Evolutionary conservation across 2,888 invertebrate species (phyloP), one percentile per base, ranked within the genome.

Genomic region (Cyrtodaria siliqua): DNA sequence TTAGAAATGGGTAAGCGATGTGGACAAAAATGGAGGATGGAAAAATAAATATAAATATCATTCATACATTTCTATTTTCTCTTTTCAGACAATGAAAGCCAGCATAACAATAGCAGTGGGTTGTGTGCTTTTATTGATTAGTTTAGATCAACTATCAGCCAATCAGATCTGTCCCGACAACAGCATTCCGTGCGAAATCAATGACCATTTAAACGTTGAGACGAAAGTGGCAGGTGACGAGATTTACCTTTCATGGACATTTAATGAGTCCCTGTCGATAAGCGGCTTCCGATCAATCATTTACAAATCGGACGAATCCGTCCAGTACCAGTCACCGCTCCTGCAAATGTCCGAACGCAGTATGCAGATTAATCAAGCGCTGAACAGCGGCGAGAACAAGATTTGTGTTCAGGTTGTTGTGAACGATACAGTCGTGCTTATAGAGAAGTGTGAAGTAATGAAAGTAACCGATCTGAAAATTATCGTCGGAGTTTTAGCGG

Each of bases 401-500:
- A 26, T 77, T 1, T 80, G 80, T 52, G n/a, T 80, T 4, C 33
- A 57, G 42, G 66, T 67, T 3, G 38, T 62, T 1, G 3, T 20
- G 18, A 80, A 80, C 38, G 29, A 20, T 14, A 70, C 70, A n/a
- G 40, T 50, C 4, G 26, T 66, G 8, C 49, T 70, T 14, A 33
- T n/a, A 6, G 59, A 67, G 26, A 62, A 55, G 29, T 80, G 80
- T 64, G 56, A 70, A 27, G 18, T 47, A 18, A 24, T 77, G 1
- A 56, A 62, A 27, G 29, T 71, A 2, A 63, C 27, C 23, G 67
- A 80, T 40, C 20, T 76, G 16, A 76, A 77, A 49, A 56, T 68
- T 14, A 33, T 77, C 6, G 60, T 77, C n/a, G 80, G 80, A 23
- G 73, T 80, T 52, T 38, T 80, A 20, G 80, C 80, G 20, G 80